Percentiles rank a stretch among this genome's conserved stretches.
Evolutionary conservation across 2,888 invertebrate species (phyloP).

Genomic region (Troides oblongomaculatus): DNA sequence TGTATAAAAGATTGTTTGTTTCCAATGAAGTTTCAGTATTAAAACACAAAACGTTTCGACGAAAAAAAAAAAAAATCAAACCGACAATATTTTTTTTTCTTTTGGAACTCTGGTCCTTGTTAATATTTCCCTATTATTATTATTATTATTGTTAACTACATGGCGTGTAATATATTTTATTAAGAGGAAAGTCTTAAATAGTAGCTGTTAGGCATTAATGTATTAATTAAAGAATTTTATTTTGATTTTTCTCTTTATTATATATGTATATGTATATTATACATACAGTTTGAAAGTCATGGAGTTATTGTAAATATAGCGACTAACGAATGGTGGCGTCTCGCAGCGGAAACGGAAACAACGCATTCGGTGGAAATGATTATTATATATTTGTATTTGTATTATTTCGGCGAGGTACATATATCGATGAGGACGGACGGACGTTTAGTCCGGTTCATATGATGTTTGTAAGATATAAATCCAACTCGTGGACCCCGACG

Average conservation of each 20-base stretch:
- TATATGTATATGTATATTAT: conserved; percentile 75
- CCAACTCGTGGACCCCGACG: conserved; percentile 39
- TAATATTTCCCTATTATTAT: conserved; percentile 55
- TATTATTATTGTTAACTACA: conserved; percentile 69
- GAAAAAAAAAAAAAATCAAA: conserved; percentile 27
- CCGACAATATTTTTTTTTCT: conserved; percentile 10
- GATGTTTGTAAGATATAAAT: conserved; percentile 54
- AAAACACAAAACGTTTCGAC: conserved; percentile 47
- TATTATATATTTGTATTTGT: conserved; percentile 74
- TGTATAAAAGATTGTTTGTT: conserved; percentile 58
- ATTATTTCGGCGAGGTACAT: conserved; percentile 62
- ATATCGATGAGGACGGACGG: neutral
- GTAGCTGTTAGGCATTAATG: conserved; percentile 77
- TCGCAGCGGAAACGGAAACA: conserved; percentile 55
- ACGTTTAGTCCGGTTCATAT: conserved; percentile 35
- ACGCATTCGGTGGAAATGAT: conserved; percentile 44
- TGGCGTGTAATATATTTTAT: conserved; percentile 78
- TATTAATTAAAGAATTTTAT: conserved; percentile 79
- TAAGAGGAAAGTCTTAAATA: conserved; percentile 78
- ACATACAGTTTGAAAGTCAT: conserved; percentile 74
- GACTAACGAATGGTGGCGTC: conserved; percentile 61
- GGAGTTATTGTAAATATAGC: conserved; percentile 77
- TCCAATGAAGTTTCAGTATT: conserved; percentile 68
- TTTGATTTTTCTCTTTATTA: conserved; percentile 77
- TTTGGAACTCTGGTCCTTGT: conserved; percentile 57